A percentile compares a stretch with the other conserved stretches of the same genome.
phyloP scores from a whole-genome alignment of 1,140 invertebrate species.

The Mylabris phalerata region DNA sequence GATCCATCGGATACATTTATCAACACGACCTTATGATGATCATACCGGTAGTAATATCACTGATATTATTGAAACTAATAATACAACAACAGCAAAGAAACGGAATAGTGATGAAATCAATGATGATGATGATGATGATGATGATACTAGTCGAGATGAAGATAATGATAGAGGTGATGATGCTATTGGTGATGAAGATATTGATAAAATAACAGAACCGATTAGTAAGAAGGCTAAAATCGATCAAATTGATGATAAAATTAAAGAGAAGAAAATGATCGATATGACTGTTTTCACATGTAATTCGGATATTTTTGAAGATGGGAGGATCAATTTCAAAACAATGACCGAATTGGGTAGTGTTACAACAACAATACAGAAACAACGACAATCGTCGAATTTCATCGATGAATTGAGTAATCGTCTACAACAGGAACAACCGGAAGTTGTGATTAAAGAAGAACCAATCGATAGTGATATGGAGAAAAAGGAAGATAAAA shows the following conservation, averaged over 20 bases:
- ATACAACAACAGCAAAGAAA: constrained; percentile 18
- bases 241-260: background rate
- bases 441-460: constrained; percentile 15
- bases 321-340: constrained; percentile 30
- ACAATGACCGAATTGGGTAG: constrained; percentile 32
- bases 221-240: background rate
- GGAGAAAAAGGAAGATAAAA: background rate
- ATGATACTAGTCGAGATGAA: background rate
- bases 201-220: background rate
- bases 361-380: constrained; percentile 17
- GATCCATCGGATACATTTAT: constrained; percentile 49
- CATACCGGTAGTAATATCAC: too few relatives aligned
- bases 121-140: background rate
- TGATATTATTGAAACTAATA: constrained; percentile 2
- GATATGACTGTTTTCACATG: constrained; percentile 35
- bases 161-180: constrained; percentile 6
- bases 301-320: constrained; percentile 30
- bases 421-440: constrained; percentile 21
- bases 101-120: background rate
- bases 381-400: constrained; percentile 23
- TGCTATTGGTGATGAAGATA: background rate
- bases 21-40: constrained; percentile 12
- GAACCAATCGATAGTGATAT: constrained; percentile 13
- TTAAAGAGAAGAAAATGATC: constrained; percentile 12
- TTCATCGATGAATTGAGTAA: constrained; percentile 32